Evolutionary conservation across 2,888 invertebrate species (phyloP).

Genomic region (Drosophila birchii): DNA sequence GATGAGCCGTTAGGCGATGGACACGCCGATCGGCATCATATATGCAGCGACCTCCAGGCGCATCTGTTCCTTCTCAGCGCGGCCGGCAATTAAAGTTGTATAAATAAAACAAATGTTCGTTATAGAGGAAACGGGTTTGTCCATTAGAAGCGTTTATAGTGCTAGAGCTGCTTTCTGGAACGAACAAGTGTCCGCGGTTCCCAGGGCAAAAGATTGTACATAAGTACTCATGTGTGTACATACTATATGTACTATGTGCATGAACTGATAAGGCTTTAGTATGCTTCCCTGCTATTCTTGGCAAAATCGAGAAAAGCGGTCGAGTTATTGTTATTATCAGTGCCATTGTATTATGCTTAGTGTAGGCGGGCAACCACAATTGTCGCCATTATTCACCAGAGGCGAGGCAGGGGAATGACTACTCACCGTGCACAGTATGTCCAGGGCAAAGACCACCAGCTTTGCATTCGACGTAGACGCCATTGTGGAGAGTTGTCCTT

Average conservation of each 20-base stretch:
- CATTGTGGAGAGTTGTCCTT: constrained; percentile 50
- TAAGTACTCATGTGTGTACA: not conserved
- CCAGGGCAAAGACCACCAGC: constrained; percentile 66
- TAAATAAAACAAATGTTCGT: constrained; percentile 43
- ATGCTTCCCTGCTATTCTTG: not conserved
- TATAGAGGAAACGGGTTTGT: constrained; percentile 17
- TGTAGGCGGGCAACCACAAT: constrained; percentile 31
- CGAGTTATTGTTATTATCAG: constrained; percentile 10
- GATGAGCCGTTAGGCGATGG: constrained; percentile 31
- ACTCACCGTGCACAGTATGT: constrained; percentile 79
- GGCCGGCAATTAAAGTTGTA: constrained; percentile 34
- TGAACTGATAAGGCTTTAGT: constrained; percentile 2
- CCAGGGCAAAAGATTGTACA: not conserved
- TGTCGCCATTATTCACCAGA: constrained; percentile 29
- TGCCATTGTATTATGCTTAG: constrained; percentile 7
- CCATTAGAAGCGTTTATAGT: constrained; percentile 2
- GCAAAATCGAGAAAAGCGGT: constrained; percentile 20
- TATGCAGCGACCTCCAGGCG: constrained; percentile 17
- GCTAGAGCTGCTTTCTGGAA: not conserved
- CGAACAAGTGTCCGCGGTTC: constrained; percentile 12
- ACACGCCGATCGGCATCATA: constrained; percentile 18
- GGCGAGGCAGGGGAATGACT: constrained; percentile 15
- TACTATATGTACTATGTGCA: not conserved
- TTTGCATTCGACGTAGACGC: constrained; percentile 74
- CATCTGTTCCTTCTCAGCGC: constrained; percentile 52